Percentiles rank a stretch among this genome's conserved stretches.
These are phyloP conservation scores for Grallaria varia DNA, from an alignment of 2,113 vertebrate genomes.

Conservation along the genomic window DNA sequence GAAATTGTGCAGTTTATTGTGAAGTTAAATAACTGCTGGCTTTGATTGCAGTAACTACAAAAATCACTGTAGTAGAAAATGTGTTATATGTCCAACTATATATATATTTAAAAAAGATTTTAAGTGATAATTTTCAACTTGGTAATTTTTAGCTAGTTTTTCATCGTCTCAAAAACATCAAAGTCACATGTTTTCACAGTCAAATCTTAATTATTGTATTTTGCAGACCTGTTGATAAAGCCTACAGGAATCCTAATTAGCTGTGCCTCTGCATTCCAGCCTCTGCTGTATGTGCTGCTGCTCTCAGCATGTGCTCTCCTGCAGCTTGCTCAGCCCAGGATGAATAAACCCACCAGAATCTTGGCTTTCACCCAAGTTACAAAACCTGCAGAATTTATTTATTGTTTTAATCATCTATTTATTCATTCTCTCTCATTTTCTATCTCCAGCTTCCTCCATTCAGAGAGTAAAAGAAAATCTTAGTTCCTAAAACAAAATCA, in stretches of 20 bases:
- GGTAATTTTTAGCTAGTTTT: slow-evolving; percentile 49
- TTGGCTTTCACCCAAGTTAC: slow-evolving; percentile 15
- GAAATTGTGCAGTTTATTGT: slow-evolving; percentile 16
- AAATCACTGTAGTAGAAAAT: slow-evolving; percentile 1
- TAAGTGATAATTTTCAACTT: slow-evolving; percentile 38
- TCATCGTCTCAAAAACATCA: slow-evolving; percentile 38
- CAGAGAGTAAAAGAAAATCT: neutral
- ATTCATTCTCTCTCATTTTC: neutral
- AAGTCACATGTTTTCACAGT: slow-evolving; percentile 63
- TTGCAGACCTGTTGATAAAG: slow-evolving; percentile 70
- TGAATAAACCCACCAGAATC: slow-evolving; percentile 33
- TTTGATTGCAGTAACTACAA: slow-evolving; percentile 53
- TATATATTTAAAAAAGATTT: neutral
- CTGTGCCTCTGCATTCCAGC: slow-evolving; percentile 48
- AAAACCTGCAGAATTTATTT: slow-evolving; percentile 34
- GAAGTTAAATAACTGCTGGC: slow-evolving; percentile 46
- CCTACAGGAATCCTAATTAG: slow-evolving; percentile 70
- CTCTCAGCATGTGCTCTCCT: slow-evolving; percentile 43
- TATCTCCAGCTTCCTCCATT: neutral
- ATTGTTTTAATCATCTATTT: slow-evolving; percentile 31
- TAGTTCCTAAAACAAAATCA: neutral
- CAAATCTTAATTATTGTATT: slow-evolving; percentile 64
- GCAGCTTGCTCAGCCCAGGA: slow-evolving; percentile 54
- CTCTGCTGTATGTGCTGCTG: slow-evolving; percentile 37
- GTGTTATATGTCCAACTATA: neutral